These are phyloP conservation scores for Rhabdomys dilectus DNA, from an alignment of 2,113 vertebrate species.

Conservation along the genomic window DNA sequence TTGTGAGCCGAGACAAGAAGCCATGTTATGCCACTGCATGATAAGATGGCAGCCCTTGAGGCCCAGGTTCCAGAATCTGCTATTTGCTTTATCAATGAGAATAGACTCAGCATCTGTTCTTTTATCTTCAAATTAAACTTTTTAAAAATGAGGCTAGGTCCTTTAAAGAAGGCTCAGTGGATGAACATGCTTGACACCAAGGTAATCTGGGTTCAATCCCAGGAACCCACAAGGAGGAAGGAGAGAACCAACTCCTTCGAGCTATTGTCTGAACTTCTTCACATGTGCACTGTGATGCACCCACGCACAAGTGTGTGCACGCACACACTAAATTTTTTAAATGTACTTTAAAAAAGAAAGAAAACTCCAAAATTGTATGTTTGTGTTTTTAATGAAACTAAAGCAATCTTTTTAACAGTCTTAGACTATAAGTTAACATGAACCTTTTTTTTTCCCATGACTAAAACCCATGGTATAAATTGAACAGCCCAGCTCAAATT, in stretches of 20 bases:
- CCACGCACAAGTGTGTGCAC: not conserved
- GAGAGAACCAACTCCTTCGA: not conserved
- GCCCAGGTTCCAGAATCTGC: not conserved
- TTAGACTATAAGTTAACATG: not conserved
- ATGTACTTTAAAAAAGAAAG: not conserved
- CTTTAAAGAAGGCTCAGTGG: not conserved
- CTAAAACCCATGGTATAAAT: not conserved
- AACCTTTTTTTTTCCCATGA: not conserved
- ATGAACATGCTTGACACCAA: not conserved
- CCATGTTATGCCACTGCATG: fast-evolving
- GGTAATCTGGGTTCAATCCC: not conserved
- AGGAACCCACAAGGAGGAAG: not conserved
- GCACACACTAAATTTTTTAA: not conserved
- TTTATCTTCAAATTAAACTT: not conserved
- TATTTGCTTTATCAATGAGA: not conserved
- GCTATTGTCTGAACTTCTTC: not conserved
- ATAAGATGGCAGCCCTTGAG: not conserved
- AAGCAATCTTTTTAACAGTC: not conserved
- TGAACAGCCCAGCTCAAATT: not conserved
- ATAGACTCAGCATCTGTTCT: not conserved
- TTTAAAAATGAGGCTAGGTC: not conserved
- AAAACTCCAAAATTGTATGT: not conserved
- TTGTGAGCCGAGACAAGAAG: not conserved
- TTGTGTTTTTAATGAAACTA: not conserved
- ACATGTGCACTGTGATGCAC: not conserved